Conservation (phyloP, 2,113 vertebrate genomes). For the Hypocryptadius cinnamomeus region DNA sequence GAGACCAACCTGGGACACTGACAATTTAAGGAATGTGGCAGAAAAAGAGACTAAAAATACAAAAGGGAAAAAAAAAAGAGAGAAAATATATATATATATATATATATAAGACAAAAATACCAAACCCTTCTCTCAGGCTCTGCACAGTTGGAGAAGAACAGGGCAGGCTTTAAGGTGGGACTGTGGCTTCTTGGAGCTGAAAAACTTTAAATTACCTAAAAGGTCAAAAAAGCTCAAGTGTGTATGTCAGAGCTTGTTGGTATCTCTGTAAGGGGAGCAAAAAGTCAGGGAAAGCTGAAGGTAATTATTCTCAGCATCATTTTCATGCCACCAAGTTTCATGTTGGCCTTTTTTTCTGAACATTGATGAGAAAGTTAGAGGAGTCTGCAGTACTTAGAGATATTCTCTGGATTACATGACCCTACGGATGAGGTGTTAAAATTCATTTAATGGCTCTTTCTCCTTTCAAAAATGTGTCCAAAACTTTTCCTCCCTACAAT, state of each 20-base stretch:
- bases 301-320: not conserved
- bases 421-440: not conserved
- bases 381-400: not conserved
- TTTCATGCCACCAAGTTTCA: not conserved
- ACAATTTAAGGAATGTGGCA: not conserved
- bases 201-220: not conserved
- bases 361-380: not conserved
- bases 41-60: not conserved
- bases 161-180: not conserved
- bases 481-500: not conserved
- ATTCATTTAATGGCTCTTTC: not conserved
- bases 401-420: not conserved
- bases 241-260: not conserved
- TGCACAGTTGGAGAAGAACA: not conserved
- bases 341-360: accelerated
- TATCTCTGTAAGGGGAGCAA: not conserved
- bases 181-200: not conserved
- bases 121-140: not conserved
- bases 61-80: not conserved
- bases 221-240: not conserved
- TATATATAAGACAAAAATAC: not conserved
- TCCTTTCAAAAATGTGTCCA: not conserved
- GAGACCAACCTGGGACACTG: not conserved
- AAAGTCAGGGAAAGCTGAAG: not conserved
- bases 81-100: not conserved